Evolutionary conservation across 2,888 invertebrate species (phyloP).

Genomic region (Macroteleia sp.): DNA sequence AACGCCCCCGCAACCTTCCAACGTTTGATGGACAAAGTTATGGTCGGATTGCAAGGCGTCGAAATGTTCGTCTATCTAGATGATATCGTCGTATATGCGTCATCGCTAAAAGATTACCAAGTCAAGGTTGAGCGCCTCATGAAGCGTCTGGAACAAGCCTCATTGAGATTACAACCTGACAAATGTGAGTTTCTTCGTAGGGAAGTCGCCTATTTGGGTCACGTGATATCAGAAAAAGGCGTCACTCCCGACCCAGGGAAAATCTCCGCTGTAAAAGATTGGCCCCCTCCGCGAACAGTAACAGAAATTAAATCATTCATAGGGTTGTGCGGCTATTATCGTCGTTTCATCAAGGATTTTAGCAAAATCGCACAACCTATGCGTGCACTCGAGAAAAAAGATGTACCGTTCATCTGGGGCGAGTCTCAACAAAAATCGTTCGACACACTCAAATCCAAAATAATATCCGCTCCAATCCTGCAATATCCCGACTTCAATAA

Average conservation of each 20-base stretch:
- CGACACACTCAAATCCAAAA: too few relatives aligned
- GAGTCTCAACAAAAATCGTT: too few relatives aligned
- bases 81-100: background rate
- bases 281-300: background rate
- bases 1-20: background rate
- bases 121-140: background rate
- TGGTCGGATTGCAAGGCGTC: background rate
- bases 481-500: too few relatives aligned
- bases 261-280: background rate
- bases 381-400: too few relatives aligned
- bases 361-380: background rate
- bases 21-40: background rate
- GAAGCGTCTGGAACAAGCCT: background rate
- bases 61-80: background rate
- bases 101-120: background rate
- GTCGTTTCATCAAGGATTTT: background rate
- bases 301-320: background rate
- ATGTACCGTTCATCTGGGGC: too few relatives aligned
- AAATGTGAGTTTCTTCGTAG: background rate
- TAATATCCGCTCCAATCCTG: too few relatives aligned
- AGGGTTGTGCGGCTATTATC: background rate
- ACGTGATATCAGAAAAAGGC: background rate
- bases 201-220: background rate
- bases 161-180: background rate
- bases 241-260: background rate